Evolutionary conservation across 2,797 vertebrate species (phyloP), one percentile per base, ranked within the genome.

Genomic region (Hydrophis major): DNA sequence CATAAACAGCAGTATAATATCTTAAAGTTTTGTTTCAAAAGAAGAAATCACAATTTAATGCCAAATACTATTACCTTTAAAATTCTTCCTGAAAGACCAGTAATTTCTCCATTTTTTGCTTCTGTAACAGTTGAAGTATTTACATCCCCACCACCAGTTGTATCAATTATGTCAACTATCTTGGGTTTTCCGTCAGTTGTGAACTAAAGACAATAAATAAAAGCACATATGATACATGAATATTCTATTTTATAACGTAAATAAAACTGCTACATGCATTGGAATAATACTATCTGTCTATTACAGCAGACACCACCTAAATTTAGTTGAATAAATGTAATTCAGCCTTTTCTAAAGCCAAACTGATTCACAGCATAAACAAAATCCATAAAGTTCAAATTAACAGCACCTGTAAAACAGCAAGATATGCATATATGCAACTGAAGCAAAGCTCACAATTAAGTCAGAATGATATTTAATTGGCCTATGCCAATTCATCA

Each of bases 111-210:
- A 37, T 99, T 99, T 97, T 99, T 99, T 83, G 98, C 97, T 94
- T 99, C 99, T 86, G 96, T 97, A 95, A 98, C 89, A 0, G 98
- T 98, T 92, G 97, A 97, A 74, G 99, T 99, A 96, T 98, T 99
- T 95, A 99, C 99, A 90, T 99, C 99, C 6, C 99, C 99, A 92
- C 99, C 99, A 96, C 99, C 99, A 12, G 99, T 99, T 1, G 99
- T 99, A 94, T 99, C 99, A 59, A 99, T 99, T 96, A 99, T 99
- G 96, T 99, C 99, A 90, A 99, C 93, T 91, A 99, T 99, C 98
- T 99, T 99, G 90, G 99, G 99, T 95, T 99, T 99, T 83, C 99
- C 99, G 93, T 99, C 99, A 87, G 99, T 98, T 93, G 99, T 99
- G 96, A 98, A 96, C 99, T 99, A 92, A 96, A 97, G 96, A 61